Evolutionary conservation across 2,113 vertebrate genomes (phyloP).

Genomic region (Anser cygnoides): DNA sequence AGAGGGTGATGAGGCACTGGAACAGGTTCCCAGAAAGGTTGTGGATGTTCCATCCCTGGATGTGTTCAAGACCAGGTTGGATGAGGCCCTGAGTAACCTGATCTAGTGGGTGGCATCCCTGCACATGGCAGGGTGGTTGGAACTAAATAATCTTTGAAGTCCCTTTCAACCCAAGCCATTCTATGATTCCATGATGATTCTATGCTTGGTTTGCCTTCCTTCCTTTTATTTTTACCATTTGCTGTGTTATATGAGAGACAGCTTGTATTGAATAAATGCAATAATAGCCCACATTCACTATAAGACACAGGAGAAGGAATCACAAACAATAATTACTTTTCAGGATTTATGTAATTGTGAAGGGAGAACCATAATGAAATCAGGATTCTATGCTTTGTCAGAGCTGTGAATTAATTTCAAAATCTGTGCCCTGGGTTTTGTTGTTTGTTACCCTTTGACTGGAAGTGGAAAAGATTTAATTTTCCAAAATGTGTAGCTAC

Average conservation of each 20-base stretch:
- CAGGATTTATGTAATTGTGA: background rate
- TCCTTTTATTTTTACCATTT: background rate
- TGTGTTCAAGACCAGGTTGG: too few relatives aligned
- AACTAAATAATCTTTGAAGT: too few relatives aligned
- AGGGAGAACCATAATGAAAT: background rate
- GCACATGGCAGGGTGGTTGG: too few relatives aligned
- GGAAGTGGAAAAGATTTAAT: background rate
- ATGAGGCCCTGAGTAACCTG: too few relatives aligned
- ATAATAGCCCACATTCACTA: background rate
- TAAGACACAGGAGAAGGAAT: background rate
- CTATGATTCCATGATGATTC: too few relatives aligned
- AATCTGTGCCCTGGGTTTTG: background rate
- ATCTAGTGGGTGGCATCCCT: too few relatives aligned
- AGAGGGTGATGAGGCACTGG: too few relatives aligned
- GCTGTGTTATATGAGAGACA: background rate
- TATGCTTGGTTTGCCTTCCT: background rate
- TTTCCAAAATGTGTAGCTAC: fast-evolving
- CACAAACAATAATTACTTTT: background rate
- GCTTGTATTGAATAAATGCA: background rate
- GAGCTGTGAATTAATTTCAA: background rate
- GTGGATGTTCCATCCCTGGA: too few relatives aligned
- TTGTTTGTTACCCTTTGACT: background rate
- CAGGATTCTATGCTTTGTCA: background rate
- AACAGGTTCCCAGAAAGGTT: too few relatives aligned
- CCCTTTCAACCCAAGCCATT: too few relatives aligned